phyloP scores from a whole-genome alignment of 1,140 invertebrate species.

The Coelopa frigida region DNA sequence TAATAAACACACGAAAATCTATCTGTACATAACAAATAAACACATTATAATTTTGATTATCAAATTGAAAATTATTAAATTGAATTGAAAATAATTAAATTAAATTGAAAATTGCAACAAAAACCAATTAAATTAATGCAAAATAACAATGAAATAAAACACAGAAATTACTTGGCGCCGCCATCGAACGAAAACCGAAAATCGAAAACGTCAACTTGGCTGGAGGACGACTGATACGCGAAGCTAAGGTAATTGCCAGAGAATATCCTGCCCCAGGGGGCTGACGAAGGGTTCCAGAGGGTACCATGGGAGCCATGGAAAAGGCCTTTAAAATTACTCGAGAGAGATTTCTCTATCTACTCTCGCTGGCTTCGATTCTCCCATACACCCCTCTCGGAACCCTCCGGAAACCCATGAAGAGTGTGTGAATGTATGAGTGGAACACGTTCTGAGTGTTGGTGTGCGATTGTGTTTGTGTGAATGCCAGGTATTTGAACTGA shows the following conservation, averaged over 20 bases:
- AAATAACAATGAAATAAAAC: slow-evolving; percentile 3
- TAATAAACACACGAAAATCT: slow-evolving; percentile 4
- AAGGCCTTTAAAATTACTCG: too few relatives aligned
- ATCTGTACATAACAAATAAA: too few relatives aligned
- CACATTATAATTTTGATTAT: too few relatives aligned
- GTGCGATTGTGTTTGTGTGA: too few relatives aligned
- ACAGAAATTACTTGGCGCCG: slow-evolving; percentile 82
- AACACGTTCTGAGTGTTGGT: neutral
- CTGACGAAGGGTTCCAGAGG: neutral
- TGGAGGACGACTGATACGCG: slow-evolving; percentile 90
- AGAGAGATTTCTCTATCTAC: neutral
- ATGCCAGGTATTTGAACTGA: slow-evolving; percentile 3
- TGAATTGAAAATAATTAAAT: too few relatives aligned
- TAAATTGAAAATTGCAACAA: too few relatives aligned
- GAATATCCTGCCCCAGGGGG: neutral
- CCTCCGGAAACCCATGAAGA: neutral
- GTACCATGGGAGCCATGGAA: too few relatives aligned
- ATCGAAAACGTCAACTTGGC: slow-evolving; percentile 93
- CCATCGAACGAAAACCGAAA: slow-evolving; percentile 81
- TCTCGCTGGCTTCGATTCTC: neutral
- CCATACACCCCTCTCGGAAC: neutral
- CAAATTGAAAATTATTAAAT: too few relatives aligned
- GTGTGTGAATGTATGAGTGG: neutral
- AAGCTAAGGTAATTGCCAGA: slow-evolving; percentile 82
- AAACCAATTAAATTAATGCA: neutral